Evolutionary conservation across 1,140 invertebrate species (phyloP), one percentile per base, ranked within the genome.

Genomic region (Nasonia longicornis): DNA sequence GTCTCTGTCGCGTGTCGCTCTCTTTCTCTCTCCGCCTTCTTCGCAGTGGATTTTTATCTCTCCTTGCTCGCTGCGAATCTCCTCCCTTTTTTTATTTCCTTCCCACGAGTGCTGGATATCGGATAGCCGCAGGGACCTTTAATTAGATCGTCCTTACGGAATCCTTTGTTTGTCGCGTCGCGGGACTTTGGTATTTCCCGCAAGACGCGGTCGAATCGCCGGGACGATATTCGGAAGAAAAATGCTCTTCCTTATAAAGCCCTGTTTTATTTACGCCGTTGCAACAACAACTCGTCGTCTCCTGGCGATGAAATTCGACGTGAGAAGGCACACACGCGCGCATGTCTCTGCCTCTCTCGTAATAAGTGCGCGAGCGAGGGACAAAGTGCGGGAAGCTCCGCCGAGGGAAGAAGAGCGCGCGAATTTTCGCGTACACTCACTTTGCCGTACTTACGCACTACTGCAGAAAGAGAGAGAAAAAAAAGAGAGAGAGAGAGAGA

Each of bases 351-450:
- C 31, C 45, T 48, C 45, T 67, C 35, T 77, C 38, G 42, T 69
- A 67, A 69, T 77, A 77, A 77, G 76, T 77, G 66, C 76, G 16
- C 1, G 42, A 66, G 31, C 26, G 63, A 64, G 75, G 63, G 35
- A 67, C 58, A 67, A 67, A 66, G 75, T 38, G 69, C 26, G 77
- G 26, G 71, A 71, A 77, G 63, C 76, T 26, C 16, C 4, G 20
- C 48, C 16, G 73, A 64, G 58, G 3, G 52, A 22, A 35, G 71
- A 35, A n/a, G 42, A 52, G 10, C n/a, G 78, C 71, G 70, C 72
- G 69, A 79, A 79, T 79, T 79, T 79, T 79, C 31, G 70, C 48
- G 31, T 29, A 72, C 12, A 74, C 58, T 48, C 71, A 48, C 52
- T 58, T 58, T 58, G 52, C 52, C 52, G 52, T 58, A 52, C 38